Evolutionary conservation across 1,140 invertebrate genomes (phyloP).

Genomic region (Drosophila sp.): DNA sequence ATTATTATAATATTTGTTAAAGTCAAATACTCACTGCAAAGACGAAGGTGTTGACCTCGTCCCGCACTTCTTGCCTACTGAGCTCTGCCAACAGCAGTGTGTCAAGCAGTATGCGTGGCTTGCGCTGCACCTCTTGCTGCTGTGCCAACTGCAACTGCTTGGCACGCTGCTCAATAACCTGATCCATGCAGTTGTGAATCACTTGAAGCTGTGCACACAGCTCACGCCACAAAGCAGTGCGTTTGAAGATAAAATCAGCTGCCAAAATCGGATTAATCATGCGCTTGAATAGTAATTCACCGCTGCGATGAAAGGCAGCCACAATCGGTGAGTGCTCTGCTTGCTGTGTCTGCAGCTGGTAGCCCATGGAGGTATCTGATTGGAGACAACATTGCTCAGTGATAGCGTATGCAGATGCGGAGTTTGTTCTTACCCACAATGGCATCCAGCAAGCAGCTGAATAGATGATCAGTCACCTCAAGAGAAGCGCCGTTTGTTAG

Average conservation of each 20-base stretch:
- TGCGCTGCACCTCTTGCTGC: background rate
- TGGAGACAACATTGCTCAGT: background rate
- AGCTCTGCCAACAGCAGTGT: conserved; percentile 57
- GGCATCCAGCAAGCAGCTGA: conserved; percentile 73
- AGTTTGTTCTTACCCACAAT: conserved; percentile 62
- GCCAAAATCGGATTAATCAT: conserved; percentile 78
- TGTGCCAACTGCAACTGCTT: conserved; percentile 20
- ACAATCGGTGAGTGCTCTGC: conserved; percentile 48
- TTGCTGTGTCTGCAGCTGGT: conserved; percentile 57
- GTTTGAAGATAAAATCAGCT: conserved; percentile 63
- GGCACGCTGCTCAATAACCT: conserved; percentile 56
- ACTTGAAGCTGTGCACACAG: conserved; percentile 52
- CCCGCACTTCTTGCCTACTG: conserved; percentile 60
- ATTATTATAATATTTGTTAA: too few species aligned
- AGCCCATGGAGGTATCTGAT: conserved; percentile 78
- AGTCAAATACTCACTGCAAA: conserved; percentile 68
- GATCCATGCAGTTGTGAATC: conserved; percentile 68
- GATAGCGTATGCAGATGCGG: too few species aligned
- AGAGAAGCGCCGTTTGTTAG: conserved; percentile 20
- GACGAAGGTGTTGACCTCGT: conserved; percentile 80
- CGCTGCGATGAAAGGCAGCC: conserved; percentile 62
- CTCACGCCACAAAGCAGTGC: conserved; percentile 55
- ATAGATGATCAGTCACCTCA: conserved; percentile 70
- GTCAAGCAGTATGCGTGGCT: conserved; percentile 58
- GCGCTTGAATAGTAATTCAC: conserved; percentile 71